Evolutionary conservation across 1,140 invertebrate species (phyloP), one percentile per base, ranked within the genome.

Genomic region (Nixonia krombeini): DNA sequence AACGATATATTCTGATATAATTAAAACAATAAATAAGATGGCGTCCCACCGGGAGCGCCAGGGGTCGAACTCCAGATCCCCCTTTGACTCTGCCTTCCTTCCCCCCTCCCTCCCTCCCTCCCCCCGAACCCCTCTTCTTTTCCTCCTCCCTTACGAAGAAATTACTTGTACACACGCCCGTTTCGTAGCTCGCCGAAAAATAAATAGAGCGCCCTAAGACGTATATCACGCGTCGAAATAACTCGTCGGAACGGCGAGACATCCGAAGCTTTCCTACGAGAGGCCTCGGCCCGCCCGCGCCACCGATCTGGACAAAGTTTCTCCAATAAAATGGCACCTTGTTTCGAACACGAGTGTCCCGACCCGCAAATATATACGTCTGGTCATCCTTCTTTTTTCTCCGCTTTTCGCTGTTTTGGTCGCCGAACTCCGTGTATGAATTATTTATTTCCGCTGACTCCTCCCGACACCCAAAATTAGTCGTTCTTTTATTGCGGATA

Each of bases 11-110:
- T 83, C 80, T 79, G 81, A 84, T 84, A 83, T 85, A 85, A 85
- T 84, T 84, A 85, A 84, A 85, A 85, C 83, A 85, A 85, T 85
- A 85, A 85, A 85, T 85, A 85, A 85, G 80, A 84, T 84, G 82
- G 81, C 81, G 72, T 80, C 83, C 83, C 67, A 81, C 81, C 73
- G 82, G 67, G 82, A 84, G 73, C 81, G 71, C 72, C 81, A 75
- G 81, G 82, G 83, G 80, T 82, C 81, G 81, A 80, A 69, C 71
- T 74, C 66, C 61, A 47, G 46, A 61, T 63, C 59, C 63, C 62
- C 57, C 65, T 47, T 58, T 70, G 25, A 46, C 53, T 56, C 29
- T 51, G 21, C 58, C 53, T 31, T 40, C 18, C 35, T 18, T 35
- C 47, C 40, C 45, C 38, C 25, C 18, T 29, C 33, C 12, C 9